Conservation (phyloP, 2,888 invertebrate genomes). For the Morinoia aosen region DNA sequence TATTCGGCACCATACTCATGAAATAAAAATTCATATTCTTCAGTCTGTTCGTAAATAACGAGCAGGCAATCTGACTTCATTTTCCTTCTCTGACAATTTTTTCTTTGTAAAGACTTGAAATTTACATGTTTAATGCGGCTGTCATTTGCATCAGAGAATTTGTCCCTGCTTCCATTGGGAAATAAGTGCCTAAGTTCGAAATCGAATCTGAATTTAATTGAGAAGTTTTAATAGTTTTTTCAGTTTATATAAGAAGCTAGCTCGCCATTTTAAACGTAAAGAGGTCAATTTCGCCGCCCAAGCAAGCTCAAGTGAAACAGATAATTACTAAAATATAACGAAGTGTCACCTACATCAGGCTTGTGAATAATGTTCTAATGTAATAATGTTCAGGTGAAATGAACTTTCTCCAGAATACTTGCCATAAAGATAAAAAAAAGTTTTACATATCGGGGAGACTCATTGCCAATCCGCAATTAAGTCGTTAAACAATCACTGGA, state of each 20-base stretch:
- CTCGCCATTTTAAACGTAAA: not conserved
- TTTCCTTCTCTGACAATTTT: not conserved
- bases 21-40: not conserved
- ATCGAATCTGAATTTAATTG: not conserved
- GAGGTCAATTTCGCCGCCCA: not conserved
- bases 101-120: not conserved
- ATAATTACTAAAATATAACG: not conserved
- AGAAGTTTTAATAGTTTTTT: slow-evolving; percentile 2
- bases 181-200: not conserved
- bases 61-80: not conserved
- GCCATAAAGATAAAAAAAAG: not conserved
- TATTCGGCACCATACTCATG: not conserved
- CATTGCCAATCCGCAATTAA: not conserved
- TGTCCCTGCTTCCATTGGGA: not conserved
- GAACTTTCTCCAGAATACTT: too few relatives aligned
- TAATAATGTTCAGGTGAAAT: not conserved
- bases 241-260: slow-evolving; percentile 10
- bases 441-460: not conserved
- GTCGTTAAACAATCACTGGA: not conserved
- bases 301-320: not conserved
- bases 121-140: not conserved
- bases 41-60: not conserved
- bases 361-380: not conserved
- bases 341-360: not conserved
- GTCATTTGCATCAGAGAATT: not conserved